phyloP scores from a whole-genome alignment of 2,888 invertebrate genomes.

The Tenthredo distinguenda region DNA sequence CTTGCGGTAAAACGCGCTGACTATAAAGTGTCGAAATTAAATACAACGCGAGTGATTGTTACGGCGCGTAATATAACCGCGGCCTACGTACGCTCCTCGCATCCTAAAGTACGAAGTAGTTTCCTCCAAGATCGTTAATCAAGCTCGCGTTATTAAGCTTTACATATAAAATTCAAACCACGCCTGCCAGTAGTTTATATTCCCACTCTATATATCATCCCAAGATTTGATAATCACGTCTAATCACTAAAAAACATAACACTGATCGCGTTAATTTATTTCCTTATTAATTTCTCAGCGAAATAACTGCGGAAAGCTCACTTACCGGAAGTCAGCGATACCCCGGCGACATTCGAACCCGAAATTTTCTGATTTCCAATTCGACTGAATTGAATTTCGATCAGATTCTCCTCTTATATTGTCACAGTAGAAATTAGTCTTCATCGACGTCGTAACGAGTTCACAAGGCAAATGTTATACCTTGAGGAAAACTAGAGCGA shows the following conservation, averaged over 20 bases:
- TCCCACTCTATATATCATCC: not conserved
- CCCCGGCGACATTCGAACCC: not conserved
- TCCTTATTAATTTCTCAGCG: too few species aligned
- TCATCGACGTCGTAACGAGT: not conserved
- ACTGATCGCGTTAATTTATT: too few species aligned
- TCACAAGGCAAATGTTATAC: not conserved
- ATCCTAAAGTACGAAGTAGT: not conserved
- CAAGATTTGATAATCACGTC: not conserved
- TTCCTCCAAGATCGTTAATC: conserved; percentile 8
- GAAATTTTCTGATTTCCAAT: not conserved
- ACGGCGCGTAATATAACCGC: not conserved
- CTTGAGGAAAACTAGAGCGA: too few species aligned
- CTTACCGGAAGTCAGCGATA: not conserved
- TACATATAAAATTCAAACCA: not conserved
- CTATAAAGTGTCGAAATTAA: conserved; percentile 37
- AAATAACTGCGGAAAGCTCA: not conserved
- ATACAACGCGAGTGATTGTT: not conserved
- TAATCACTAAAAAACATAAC: too few species aligned
- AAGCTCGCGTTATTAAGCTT: conserved; percentile 7
- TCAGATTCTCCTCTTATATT: not conserved
- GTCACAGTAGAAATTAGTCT: not conserved
- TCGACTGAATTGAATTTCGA: too few species aligned
- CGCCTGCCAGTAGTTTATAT: not conserved
- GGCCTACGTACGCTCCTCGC: not conserved
- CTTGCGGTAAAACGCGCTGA: not conserved